Evolutionary conservation across 2,888 invertebrate species (phyloP), one percentile per base, ranked within the genome.

Genomic region (Andrena fulva): DNA sequence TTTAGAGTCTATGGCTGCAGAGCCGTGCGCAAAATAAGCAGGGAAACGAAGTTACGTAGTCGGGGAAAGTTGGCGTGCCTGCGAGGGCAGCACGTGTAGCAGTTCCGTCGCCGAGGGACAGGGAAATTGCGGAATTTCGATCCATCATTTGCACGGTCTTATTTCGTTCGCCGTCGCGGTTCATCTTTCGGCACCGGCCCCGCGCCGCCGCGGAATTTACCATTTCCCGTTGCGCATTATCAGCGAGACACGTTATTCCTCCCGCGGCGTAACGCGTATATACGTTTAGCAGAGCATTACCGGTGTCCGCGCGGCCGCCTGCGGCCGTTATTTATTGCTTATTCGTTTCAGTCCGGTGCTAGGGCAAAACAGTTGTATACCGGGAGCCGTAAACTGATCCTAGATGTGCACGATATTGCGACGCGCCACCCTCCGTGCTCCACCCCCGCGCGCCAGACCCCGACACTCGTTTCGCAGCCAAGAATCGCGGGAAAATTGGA

Each of bases 321-420:
- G 24, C 70, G 52, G 3, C 72, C 52, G 80, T 89, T 89, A 87
- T 89, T 89, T 89, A 90, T 90, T 74, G 87, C 83, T 82, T 84
- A 85, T 85, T 85, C 80, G 74, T 79, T 80, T 84, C 83, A 63
- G 67, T 72, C 62, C 56, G 50, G 60, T 29, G n/a, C 10, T 54
- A 31, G 24, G 31, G 60, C 56, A 42, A 77, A 77, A 84, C 84
- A 79, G 79, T 71, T 62, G 59, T 62, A 71, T 74, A 77, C 69
- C 82, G 67, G 74, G 24, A 77, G 75, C 54, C 71, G 75, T 84
- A 81, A 84, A 87, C 72, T 31, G 69, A 86, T 88, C 68, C 79
- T 54, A 73, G 63, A 82, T 78, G 68, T 64, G 60, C 62, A 62
- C 70, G 77, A 69, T 86, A 80, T 77, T 76, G 69, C 74, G 42